Base-by-base conservation (phyloP, 2,113 vertebrate species). In the Elachura formosa region DNA sequence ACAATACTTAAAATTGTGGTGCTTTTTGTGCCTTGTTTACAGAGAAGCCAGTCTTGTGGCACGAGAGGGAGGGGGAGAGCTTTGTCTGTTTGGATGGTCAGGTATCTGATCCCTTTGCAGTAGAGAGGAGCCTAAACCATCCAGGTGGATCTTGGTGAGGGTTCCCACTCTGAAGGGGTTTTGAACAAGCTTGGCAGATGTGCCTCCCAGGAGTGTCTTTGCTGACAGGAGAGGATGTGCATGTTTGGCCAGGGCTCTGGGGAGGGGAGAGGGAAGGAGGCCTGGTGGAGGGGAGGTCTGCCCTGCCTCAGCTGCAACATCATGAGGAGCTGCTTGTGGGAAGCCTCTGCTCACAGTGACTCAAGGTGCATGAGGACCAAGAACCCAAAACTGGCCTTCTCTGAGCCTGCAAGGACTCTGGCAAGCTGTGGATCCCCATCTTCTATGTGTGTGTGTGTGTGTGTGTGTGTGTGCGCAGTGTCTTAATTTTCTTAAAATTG, bases 401-500 rank as follows among this genome's bases (percentile, higher is more conserved):
- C 33, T 5, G 12, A 34, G 14, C 17, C 34, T 51, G 33, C 29
- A 59, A 49, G 29, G 13, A 58, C 26, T 55, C 78, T 61, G 48
- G 36, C 23, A 38, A 59, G 12, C 24, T 36, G 24, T 29, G 33
- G 21, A 8, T 5, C 4, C 21, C 15, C n/a, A 63, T 21, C 17
- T 86, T 52, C 41, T 24, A 0, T 1, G 0, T 40, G 12, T 9
- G 5, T 64, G 14, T 6, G 19, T 11, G 21, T 9, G n/a, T 1
- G 0, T 40, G 12, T 9, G 5, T 64, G 14, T 6, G 19, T 11
- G 21, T 9, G 34, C 3, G 5, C 14, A 6, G 0, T 28, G 9
- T 31, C 66, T 82, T 54, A 0, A 11, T 52, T 82, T 87, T 62
- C 54, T 48, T 28, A 58, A 59, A 38, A 51, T 51, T 20, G 69